These are phyloP conservation scores for Mythimna loreyi DNA, from an alignment of 2,888 invertebrate genomes.

Conservation along the genomic window DNA sequence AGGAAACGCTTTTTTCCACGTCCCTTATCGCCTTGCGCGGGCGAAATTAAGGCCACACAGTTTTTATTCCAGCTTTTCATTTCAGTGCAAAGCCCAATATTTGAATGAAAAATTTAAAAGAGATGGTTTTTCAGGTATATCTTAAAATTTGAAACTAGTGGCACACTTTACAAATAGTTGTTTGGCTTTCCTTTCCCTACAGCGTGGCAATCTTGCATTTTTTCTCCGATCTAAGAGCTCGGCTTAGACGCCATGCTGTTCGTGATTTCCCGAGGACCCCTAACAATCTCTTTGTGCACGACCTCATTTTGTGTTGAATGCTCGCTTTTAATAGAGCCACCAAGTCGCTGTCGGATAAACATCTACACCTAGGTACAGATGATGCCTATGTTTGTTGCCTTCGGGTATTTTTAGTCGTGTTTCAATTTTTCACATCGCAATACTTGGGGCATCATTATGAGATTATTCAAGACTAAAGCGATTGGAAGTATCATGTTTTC, in stretches of 20 bases:
- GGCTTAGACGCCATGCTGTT: conserved; percentile 64
- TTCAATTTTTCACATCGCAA: conserved; percentile 6
- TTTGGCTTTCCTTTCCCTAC: conserved; percentile 46
- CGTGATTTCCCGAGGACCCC: conserved; percentile 81
- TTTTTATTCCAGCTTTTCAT: conserved; percentile 8
- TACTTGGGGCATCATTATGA: not conserved
- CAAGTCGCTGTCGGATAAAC: conserved; percentile 73
- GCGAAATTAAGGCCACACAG: not conserved
- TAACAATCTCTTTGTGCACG: conserved; percentile 85
- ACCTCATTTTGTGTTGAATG: conserved; percentile 83
- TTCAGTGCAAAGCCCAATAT: not conserved
- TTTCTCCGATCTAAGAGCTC: conserved; percentile 50
- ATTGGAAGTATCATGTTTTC: not conserved
- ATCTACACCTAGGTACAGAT: conserved; percentile 68
- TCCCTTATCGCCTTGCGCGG: conserved; percentile 33
- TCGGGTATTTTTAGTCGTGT: conserved; percentile 49
- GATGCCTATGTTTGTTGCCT: conserved; percentile 56
- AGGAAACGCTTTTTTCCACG: conserved; percentile 32
- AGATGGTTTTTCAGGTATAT: conserved; percentile 9
- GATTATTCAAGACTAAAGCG: conserved; percentile 5
- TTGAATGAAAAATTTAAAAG: conserved; percentile 3
- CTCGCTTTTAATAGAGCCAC: conserved; percentile 74
- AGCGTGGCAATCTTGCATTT: conserved; percentile 53
- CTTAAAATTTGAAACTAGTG: conserved; percentile 22
- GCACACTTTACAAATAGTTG: conserved; percentile 27